Evolutionary conservation across 2,888 invertebrate genomes (phyloP).

Genomic region (Magallana nippona): DNA sequence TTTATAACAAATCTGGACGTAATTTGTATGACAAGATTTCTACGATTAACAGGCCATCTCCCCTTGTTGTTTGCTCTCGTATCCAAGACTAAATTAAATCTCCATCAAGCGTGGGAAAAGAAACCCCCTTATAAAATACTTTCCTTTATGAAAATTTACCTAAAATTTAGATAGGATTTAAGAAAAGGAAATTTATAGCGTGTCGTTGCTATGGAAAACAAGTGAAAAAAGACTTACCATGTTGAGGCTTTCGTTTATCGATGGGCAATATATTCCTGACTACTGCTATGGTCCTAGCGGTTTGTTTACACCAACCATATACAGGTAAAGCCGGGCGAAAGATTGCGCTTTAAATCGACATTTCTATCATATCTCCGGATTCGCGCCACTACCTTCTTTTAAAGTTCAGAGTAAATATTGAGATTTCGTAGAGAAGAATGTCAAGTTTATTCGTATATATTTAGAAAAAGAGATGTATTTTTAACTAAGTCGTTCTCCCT

Average conservation of each 20-base stretch:
- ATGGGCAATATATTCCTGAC: not conserved
- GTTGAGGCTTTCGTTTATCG: conserved; percentile 13
- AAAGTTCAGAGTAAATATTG: conserved; percentile 15
- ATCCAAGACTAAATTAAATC: too few relatives aligned
- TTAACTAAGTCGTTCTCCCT: too few relatives aligned
- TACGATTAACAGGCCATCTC: too few relatives aligned
- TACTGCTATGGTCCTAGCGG: not conserved
- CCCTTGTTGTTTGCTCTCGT: too few relatives aligned
- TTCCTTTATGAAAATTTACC: too few relatives aligned
- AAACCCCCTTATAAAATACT: too few relatives aligned
- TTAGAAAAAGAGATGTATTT: too few relatives aligned
- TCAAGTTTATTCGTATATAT: too few relatives aligned
- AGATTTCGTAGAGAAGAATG: not conserved
- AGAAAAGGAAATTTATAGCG: not conserved
- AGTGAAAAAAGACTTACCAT: conserved; percentile 18
- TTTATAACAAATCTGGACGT: too few relatives aligned
- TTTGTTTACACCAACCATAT: conserved; percentile 22
- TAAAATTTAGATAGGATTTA: not conserved
- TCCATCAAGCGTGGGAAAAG: too few relatives aligned
- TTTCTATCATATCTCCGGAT: conserved; percentile 19
- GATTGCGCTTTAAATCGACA: conserved; percentile 24
- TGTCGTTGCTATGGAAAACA: conserved; percentile 31
- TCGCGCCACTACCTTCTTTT: conserved; percentile 23
- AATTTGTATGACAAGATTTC: too few relatives aligned
- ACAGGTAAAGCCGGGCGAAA: not conserved